These are phyloP conservation scores for Sitodiplosis mosellana DNA, from an alignment of 1,140 invertebrate species.

Conservation along the genomic window DNA sequence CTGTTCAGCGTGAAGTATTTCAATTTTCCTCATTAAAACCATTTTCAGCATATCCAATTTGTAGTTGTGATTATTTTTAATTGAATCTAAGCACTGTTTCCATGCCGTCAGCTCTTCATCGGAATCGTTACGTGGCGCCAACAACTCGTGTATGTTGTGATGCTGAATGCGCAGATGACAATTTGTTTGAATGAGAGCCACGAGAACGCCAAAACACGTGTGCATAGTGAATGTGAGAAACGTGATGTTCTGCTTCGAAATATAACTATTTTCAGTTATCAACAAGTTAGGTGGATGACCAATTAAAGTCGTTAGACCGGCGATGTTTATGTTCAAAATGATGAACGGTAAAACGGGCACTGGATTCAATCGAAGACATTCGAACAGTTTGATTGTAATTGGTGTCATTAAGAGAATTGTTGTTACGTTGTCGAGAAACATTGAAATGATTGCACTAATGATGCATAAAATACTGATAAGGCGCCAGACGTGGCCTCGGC, in stretches of 20 bases:
- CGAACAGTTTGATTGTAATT: constrained; percentile 53
- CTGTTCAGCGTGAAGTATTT: constrained; percentile 35
- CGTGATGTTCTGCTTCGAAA: constrained; percentile 32
- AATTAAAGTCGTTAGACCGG: constrained; percentile 56
- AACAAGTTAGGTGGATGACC: constrained; percentile 63
- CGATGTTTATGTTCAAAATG: constrained; percentile 63
- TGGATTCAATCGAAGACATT: constrained; percentile 60
- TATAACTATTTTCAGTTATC: not conserved
- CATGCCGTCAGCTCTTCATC: constrained; percentile 56
- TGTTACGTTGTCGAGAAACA: constrained; percentile 63
- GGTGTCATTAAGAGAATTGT: constrained; percentile 60
- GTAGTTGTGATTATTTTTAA: constrained; percentile 49
- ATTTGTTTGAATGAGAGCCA: constrained; percentile 37
- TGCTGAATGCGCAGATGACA: constrained; percentile 42
- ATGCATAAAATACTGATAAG: constrained; percentile 50
- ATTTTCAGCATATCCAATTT: constrained; percentile 51
- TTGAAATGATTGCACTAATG: constrained; percentile 49
- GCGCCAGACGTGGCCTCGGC: constrained; percentile 51
- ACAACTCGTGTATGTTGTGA: constrained; percentile 36
- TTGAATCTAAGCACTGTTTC: constrained; percentile 47
- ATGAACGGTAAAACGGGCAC: constrained; percentile 47
- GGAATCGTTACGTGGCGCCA: constrained; percentile 45
- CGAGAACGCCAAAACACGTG: constrained; percentile 42
- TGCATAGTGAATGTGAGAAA: constrained; percentile 50
- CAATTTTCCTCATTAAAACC: constrained; percentile 41